Conservation (phyloP, 2,113 vertebrate species). For the Sebastes fasciatus region DNA sequence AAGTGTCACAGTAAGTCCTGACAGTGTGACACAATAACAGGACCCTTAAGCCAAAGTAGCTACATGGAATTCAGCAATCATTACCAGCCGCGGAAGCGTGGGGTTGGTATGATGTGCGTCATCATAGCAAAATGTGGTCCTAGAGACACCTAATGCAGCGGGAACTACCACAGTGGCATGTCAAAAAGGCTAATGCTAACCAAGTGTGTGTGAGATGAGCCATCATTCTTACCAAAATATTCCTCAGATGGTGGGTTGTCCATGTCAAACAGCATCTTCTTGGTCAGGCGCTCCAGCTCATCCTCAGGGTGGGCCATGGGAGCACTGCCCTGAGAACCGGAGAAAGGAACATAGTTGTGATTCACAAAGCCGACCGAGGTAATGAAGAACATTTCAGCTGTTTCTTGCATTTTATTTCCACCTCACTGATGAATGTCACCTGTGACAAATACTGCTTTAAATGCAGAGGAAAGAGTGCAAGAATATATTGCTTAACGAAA, state of each 20-base stretch:
- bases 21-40: background rate
- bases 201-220: background rate
- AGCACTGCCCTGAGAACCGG: slow-evolving; percentile 74
- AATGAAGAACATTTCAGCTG: background rate
- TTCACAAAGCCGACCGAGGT: background rate
- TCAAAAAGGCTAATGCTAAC: background rate
- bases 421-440: background rate
- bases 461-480: slow-evolving; percentile 1
- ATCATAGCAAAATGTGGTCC: too few species aligned
- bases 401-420: slow-evolving; percentile 4
- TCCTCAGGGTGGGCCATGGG: slow-evolving; percentile 91
- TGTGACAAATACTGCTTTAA: background rate
- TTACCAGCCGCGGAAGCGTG: too few species aligned
- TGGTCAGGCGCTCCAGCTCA: slow-evolving; percentile 96
- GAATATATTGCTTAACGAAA: slow-evolving; percentile 5
- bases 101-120: too few species aligned
- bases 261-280: slow-evolving; percentile 99
- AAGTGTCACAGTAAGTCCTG: background rate
- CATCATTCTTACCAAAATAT: slow-evolving; percentile 91
- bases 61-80: background rate
- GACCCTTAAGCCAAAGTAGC: background rate
- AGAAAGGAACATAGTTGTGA: slow-evolving; percentile 34
- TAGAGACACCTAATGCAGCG: too few species aligned
- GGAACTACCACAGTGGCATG: too few species aligned
- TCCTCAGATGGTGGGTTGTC: slow-evolving; percentile 96